These are phyloP conservation scores for Arctopsyche grandis DNA, from an alignment of 1,140 invertebrate genomes.

Conservation along the genomic window DNA sequence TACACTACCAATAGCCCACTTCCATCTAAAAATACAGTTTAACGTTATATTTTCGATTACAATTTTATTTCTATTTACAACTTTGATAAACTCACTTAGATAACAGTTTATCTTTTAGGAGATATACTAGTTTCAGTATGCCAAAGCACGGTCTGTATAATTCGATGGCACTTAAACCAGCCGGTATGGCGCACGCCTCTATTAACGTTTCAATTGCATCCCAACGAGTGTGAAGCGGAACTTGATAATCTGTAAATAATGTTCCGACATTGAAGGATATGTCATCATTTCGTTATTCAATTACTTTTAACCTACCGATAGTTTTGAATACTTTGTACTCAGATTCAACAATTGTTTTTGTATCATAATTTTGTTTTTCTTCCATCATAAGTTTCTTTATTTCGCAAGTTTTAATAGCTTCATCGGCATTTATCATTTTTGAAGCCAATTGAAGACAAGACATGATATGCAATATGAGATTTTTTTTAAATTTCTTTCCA, in stretches of 20 bases:
- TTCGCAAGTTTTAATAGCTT: slow-evolving; percentile 28
- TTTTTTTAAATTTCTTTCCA: slow-evolving; percentile 17
- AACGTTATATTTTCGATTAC: background rate
- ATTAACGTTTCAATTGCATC: slow-evolving; percentile 46
- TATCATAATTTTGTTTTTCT: slow-evolving; percentile 17
- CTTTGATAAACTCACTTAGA: slow-evolving; percentile 27
- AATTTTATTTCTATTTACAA: too few relatives aligned
- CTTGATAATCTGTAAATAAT: slow-evolving; percentile 39
- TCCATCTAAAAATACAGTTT: slow-evolving; percentile 16
- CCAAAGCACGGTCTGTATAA: slow-evolving; percentile 30
- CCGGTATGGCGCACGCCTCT: slow-evolving; percentile 21
- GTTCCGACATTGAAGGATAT: background rate
- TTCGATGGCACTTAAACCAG: background rate
- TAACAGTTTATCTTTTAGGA: slow-evolving; percentile 33
- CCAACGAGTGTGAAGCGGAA: slow-evolving; percentile 38
- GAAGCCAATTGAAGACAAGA: slow-evolving; percentile 49
- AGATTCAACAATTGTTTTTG: slow-evolving; percentile 34
- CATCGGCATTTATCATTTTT: slow-evolving; percentile 36
- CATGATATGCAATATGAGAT: slow-evolving; percentile 42
- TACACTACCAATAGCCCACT: slow-evolving; percentile 12
- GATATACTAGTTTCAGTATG: slow-evolving; percentile 39
- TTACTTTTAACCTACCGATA: slow-evolving; percentile 23
- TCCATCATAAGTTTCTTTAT: slow-evolving; percentile 27
- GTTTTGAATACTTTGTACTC: slow-evolving; percentile 49
- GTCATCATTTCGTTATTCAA: background rate